Conservation (phyloP, 2,797 vertebrate genomes). For the Sternotherus odoratus region DNA sequence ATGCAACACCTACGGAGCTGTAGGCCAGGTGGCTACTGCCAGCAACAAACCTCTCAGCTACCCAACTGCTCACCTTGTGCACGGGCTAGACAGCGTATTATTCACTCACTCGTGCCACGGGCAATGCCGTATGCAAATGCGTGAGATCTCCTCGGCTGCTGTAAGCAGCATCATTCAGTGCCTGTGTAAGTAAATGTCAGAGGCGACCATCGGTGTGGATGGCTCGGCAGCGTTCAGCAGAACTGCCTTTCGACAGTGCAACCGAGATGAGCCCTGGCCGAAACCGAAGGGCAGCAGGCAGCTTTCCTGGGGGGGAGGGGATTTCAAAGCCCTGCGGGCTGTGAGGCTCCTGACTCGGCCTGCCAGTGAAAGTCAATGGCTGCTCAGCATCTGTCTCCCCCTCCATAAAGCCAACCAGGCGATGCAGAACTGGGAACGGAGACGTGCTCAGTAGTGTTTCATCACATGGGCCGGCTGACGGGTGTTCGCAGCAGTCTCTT, state of each 20-base stretch:
- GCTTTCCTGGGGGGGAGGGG: not conserved
- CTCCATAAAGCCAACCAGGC: not conserved
- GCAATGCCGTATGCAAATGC: not conserved
- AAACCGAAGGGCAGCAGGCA: not conserved
- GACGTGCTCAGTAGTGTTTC: not conserved
- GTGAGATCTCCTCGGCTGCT: not conserved
- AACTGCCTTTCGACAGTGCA: not conserved
- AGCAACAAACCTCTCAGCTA: not conserved
- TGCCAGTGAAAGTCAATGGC: not conserved
- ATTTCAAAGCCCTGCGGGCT: not conserved
- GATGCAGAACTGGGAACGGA: not conserved
- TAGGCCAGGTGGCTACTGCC: not conserved
- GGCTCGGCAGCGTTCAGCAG: not conserved
- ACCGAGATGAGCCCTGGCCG: not conserved
- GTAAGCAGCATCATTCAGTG: slow-evolving; percentile 14
- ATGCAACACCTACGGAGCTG: slow-evolving; percentile 37
- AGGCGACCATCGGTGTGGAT: slow-evolving; percentile 33
- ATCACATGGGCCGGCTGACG: no score
- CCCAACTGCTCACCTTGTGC: not conserved
- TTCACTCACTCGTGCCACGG: not conserved
- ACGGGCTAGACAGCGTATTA: no score
- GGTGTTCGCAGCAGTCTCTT: not conserved
- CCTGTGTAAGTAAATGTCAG: not conserved
- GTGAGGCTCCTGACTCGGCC: not conserved
- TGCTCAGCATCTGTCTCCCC: not conserved